Percentiles rank a stretch among this genome's conserved stretches.
Evolutionary conservation across 2,113 vertebrate genomes (phyloP).

Genomic region (Thermophis baileyi): DNA sequence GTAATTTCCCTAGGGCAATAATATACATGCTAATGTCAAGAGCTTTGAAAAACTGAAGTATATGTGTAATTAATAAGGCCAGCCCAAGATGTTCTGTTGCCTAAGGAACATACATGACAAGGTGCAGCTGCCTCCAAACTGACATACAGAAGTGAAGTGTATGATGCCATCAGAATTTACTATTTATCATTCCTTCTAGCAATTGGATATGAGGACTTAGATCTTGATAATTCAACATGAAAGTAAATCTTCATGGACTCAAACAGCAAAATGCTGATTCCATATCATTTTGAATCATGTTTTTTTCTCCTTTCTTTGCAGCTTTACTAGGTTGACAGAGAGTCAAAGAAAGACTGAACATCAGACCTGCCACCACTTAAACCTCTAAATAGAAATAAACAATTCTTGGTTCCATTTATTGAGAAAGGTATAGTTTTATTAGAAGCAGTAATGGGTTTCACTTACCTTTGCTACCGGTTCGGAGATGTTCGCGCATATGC

Average conservation of each 20-base stretch:
- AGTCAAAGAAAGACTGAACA: neutral
- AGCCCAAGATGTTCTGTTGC: neutral
- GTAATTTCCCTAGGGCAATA: neutral
- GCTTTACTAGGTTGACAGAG: neutral
- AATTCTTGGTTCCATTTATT: too few relatives aligned
- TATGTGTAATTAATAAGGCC: neutral
- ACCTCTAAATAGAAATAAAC: too few relatives aligned
- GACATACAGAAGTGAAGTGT: neutral
- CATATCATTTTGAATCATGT: neutral
- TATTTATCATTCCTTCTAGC: neutral
- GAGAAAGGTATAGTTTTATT: too few relatives aligned
- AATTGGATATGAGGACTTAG: neutral
- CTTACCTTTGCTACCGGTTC: too few relatives aligned
- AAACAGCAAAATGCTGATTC: neutral
- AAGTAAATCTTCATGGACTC: neutral
- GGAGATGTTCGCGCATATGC: too few relatives aligned
- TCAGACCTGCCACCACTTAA: too few relatives aligned
- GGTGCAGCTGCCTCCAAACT: neutral
- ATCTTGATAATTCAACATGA: neutral
- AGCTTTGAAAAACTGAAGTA: neutral
- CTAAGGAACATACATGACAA: neutral
- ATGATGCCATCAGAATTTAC: neutral
- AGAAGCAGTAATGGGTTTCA: too few relatives aligned
- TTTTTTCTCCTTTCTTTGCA: neutral
- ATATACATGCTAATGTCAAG: neutral